Conservation (phyloP, 37 sponge, comb jelly and placozoan species). For the Petrosia ficiformis region DNA sequence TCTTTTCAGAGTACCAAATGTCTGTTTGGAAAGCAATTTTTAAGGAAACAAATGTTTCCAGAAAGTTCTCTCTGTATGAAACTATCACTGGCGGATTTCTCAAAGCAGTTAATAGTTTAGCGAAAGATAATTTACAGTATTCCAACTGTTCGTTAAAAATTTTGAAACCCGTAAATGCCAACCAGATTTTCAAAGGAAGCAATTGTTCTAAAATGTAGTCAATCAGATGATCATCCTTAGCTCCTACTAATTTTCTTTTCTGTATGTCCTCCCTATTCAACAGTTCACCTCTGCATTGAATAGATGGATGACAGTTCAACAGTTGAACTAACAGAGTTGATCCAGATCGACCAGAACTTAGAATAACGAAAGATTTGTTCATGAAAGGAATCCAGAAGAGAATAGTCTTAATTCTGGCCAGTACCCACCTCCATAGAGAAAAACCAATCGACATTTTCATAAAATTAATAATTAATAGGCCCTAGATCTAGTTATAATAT, state of each 20-base stretch:
- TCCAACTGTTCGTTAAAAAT: constrained; percentile 45
- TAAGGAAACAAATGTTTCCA: constrained; percentile 35
- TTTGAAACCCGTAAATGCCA: constrained; percentile 35
- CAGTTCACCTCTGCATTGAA: constrained; percentile 14
- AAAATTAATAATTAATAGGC: no score
- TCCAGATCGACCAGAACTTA: constrained; percentile 34
- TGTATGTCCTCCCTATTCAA: not conserved
- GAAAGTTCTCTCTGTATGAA: constrained; percentile 20
- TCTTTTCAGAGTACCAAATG: constrained; percentile 13
- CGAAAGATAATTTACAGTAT: not conserved
- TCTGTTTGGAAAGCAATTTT: constrained; percentile 22
- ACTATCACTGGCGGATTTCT: constrained; percentile 27
- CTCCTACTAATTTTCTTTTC: not conserved
- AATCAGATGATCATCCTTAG: not conserved
- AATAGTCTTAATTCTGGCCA: not conserved
- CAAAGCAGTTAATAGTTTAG: not conserved
- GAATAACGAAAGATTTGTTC: constrained; percentile 11
- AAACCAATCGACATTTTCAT: no score
- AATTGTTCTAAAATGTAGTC: not conserved
- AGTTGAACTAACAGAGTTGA: constrained; percentile 11
- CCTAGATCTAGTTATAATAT: no score
- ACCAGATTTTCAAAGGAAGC: constrained; percentile 3
- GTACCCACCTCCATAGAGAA: no score
- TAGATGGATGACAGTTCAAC: constrained; percentile 1
- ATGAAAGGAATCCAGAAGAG: not conserved